phyloP scores from a whole-genome alignment of 2,113 vertebrate species.

The Limnothrissa miodon region DNA sequence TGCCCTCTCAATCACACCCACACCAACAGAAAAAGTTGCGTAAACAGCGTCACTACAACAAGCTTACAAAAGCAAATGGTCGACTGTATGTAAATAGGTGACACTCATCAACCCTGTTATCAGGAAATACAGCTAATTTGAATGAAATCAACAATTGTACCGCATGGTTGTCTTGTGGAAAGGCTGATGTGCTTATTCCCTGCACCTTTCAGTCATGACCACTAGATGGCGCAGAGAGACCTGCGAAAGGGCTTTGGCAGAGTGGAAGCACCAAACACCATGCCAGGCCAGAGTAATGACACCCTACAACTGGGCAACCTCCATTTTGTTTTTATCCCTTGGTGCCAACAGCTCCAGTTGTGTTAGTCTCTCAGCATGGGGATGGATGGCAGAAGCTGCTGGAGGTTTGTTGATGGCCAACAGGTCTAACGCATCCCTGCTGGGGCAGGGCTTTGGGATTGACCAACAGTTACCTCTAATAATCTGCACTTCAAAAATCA shows the following conservation, averaged over 20 bases:
- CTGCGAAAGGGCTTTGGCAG: background rate
- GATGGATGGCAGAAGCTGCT: background rate
- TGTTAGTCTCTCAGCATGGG: background rate
- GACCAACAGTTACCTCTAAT: background rate
- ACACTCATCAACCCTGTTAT: too few species aligned
- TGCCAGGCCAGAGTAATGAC: conserved; percentile 31
- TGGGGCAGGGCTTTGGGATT: background rate
- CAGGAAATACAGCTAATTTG: background rate
- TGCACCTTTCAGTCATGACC: background rate
- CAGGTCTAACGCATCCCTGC: background rate
- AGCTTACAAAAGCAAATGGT: background rate
- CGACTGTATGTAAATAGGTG: background rate
- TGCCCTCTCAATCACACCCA: background rate
- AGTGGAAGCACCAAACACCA: background rate
- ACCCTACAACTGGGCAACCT: conserved; percentile 37
- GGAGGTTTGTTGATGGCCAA: background rate
- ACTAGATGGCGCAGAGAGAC: conserved; percentile 35
- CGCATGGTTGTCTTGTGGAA: background rate
- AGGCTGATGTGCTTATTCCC: background rate
- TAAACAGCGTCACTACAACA: background rate
- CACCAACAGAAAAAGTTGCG: background rate
- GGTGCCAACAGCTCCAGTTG: conserved; percentile 10
- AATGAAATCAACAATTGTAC: background rate
- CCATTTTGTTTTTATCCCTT: conserved; percentile 41
- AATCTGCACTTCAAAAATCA: background rate